A percentile compares a stretch with the other conserved stretches of the same genome.
phyloP scores from a whole-genome alignment of 1,140 invertebrate species.

The Drosophila watanabei region DNA sequence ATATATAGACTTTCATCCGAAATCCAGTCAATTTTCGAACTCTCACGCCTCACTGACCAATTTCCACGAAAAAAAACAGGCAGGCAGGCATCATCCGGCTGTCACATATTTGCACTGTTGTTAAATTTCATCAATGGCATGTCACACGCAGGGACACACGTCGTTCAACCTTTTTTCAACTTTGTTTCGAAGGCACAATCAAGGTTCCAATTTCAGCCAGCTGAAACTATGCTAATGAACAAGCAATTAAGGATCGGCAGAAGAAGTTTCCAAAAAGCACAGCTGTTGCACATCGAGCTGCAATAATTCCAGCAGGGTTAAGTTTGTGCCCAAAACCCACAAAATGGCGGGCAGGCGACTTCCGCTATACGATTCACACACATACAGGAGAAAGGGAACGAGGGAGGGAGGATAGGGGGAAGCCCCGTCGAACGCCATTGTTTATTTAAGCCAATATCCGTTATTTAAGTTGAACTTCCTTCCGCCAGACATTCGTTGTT shows the following conservation, averaged over 20 bases:
- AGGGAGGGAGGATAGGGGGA: not conserved
- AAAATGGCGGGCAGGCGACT: slow-evolving; percentile 47
- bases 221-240: slow-evolving; percentile 73
- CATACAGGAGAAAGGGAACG: not conserved
- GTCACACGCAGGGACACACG: slow-evolving; percentile 36
- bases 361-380: slow-evolving; percentile 24
- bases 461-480: slow-evolving; percentile 83
- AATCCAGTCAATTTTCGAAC: slow-evolving; percentile 74
- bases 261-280: slow-evolving; percentile 60
- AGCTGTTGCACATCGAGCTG: slow-evolving; percentile 49
- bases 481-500: slow-evolving; percentile 69
- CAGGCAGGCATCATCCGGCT: slow-evolving; percentile 29
- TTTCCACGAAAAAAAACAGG: slow-evolving; percentile 28
- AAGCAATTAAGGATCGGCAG: slow-evolving; percentile 58
- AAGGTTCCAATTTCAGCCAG: not conserved
- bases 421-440: slow-evolving; percentile 61
- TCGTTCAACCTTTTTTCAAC: slow-evolving; percentile 1
- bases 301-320: slow-evolving; percentile 32
- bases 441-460: slow-evolving; percentile 84
- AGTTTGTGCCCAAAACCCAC: slow-evolving; percentile 48
- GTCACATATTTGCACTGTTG: slow-evolving; percentile 78
- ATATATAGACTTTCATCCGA: slow-evolving; percentile 21
- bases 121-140: slow-evolving; percentile 73
- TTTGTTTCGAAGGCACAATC: slow-evolving; percentile 7
- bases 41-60: slow-evolving; percentile 68